These are phyloP conservation scores for Spea multiplicata DNA, from an alignment of 2,113 vertebrate species.

Conservation along the genomic window DNA sequence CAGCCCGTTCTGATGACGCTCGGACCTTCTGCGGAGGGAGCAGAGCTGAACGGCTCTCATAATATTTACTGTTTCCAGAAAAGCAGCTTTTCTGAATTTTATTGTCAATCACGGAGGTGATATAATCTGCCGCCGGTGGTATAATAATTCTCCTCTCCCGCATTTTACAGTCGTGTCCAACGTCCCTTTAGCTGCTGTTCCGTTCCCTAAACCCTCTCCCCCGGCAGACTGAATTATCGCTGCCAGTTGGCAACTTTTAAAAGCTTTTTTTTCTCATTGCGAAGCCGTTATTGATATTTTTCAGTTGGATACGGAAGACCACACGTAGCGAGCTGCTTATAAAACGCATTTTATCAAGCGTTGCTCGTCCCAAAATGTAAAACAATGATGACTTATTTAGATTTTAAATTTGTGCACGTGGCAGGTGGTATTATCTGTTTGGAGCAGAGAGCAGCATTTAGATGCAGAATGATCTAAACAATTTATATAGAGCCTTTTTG, in stretches of 20 bases:
- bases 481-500: not conserved
- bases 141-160: slow-evolving; percentile 13
- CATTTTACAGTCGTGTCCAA: slow-evolving; percentile 22
- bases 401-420: slow-evolving; percentile 10
- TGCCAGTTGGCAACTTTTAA: slow-evolving; percentile 32
- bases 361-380: slow-evolving; percentile 26
- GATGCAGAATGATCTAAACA: not conserved
- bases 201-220: not conserved
- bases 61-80: not conserved
- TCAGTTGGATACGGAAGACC: slow-evolving; percentile 22
- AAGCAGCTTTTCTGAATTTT: not conserved
- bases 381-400: slow-evolving; percentile 32
- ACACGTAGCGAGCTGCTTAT: slow-evolving; percentile 12
- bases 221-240: slow-evolving; percentile 29
- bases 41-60: too few species aligned
- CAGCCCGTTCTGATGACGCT: too few species aligned
- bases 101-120: not conserved
- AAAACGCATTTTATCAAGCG: slow-evolving; percentile 23
- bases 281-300: slow-evolving; percentile 35
- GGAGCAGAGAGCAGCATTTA: not conserved
- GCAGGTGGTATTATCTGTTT: slow-evolving; percentile 7
- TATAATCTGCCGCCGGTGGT: slow-evolving; percentile 10
- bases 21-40: too few species aligned
- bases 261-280: slow-evolving; percentile 39
- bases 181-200: slow-evolving; percentile 17